Evolutionary conservation across 2,113 vertebrate species (phyloP).

Genomic region (Oncorhynchus masou): DNA sequence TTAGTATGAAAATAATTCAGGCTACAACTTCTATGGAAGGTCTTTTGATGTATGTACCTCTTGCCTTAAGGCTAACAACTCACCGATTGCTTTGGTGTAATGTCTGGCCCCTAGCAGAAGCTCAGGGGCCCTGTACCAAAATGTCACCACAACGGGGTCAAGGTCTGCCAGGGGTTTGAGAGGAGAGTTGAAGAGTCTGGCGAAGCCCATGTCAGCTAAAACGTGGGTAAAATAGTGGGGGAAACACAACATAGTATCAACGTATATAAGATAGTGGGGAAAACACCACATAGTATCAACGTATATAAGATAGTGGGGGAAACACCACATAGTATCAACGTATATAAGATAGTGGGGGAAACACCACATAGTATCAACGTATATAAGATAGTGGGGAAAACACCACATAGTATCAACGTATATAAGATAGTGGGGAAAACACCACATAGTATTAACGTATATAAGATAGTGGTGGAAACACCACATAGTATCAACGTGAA

Average conservation of each 20-base stretch:
- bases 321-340: slow-evolving; percentile 9
- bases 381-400: slow-evolving; percentile 1
- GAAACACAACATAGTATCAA: slow-evolving; percentile 7
- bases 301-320: slow-evolving; percentile 1
- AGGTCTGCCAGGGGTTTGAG: slow-evolving; percentile 88
- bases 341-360: neutral
- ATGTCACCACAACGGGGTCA: slow-evolving; percentile 90
- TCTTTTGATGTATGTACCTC: too few relatives aligned
- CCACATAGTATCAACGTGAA: neutral
- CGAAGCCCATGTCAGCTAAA: slow-evolving; percentile 91
- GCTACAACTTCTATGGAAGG: too few relatives aligned
- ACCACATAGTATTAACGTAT: neutral
- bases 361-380: slow-evolving; percentile 2
- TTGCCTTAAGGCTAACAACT: slow-evolving; percentile 54
- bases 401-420: slow-evolving; percentile 2
- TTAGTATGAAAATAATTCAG: too few relatives aligned
- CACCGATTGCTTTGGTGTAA: slow-evolving; percentile 99
- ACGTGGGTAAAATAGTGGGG: slow-evolving; percentile 5
- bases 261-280: neutral
- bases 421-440: neutral
- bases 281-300: slow-evolving; percentile 1
- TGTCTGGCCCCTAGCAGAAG: slow-evolving; percentile 93
- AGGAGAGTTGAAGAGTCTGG: slow-evolving; percentile 88
- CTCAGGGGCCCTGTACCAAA: slow-evolving; percentile 92
- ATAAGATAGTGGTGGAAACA: slow-evolving; percentile 7